These are phyloP conservation scores for Deroptyus accipitrinus DNA, from an alignment of 2,113 vertebrate genomes.

Conservation along the genomic window DNA sequence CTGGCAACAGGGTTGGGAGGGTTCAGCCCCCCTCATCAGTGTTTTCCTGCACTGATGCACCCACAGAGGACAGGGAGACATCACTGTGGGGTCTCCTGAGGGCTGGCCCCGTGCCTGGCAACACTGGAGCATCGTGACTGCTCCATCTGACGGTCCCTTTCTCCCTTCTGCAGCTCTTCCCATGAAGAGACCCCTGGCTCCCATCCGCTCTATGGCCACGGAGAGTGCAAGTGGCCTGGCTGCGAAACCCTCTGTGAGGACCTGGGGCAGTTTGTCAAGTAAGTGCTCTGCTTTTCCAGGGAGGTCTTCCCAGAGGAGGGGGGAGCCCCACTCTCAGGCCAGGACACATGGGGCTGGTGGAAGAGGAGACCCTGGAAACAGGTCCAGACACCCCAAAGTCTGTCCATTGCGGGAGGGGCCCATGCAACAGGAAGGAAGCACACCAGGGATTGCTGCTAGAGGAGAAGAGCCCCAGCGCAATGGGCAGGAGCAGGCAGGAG, in stretches of 20 bases:
- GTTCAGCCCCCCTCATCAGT: not conserved
- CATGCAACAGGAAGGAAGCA: not conserved
- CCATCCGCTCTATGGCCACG: conserved; percentile 96
- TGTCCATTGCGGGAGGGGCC: not conserved
- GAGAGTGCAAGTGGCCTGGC: conserved; percentile 98
- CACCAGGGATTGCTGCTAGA: not conserved
- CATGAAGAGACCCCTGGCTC: conserved; percentile 91
- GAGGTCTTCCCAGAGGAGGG: not conserved
- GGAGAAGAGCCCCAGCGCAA: not conserved
- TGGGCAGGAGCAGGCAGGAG: not conserved
- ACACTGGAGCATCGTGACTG: rapidly evolving
- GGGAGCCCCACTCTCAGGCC: not conserved
- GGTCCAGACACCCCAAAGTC: not conserved
- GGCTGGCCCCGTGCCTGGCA: rapidly evolving
- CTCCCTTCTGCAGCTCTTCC: conserved; percentile 70
- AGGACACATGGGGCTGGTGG: rapidly evolving
- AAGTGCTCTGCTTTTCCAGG: conserved; percentile 44
- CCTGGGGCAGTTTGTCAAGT: conserved; percentile 99
- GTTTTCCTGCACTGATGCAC: not conserved
- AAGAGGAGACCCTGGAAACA: no score
- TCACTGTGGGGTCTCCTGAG: rapidly evolving
- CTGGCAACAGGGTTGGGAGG: not conserved
- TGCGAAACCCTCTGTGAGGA: conserved; percentile 99
- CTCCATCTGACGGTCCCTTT: not conserved
- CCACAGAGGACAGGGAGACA: rapidly evolving